A percentile compares a stretch with the other conserved stretches of the same genome.
phyloP scores from a whole-genome alignment of 2,888 invertebrate genomes.

The Epistrophella euchroma region DNA sequence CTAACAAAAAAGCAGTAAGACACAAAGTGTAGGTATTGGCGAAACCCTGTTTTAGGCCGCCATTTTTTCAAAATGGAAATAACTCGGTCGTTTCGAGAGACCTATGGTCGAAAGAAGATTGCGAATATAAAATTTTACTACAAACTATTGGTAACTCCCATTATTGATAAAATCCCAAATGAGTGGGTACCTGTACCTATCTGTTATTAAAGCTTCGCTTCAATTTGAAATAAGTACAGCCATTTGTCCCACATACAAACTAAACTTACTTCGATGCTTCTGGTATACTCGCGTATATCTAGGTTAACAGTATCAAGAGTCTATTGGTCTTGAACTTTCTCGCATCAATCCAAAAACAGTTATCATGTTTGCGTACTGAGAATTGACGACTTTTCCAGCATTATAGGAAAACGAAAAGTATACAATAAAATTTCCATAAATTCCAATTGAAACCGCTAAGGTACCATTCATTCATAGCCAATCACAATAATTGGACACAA shows the following conservation, averaged over 20 bases:
- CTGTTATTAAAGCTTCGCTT: slow-evolving; percentile 5
- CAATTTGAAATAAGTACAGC: slow-evolving; percentile 14
- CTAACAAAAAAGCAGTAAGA: too few species aligned
- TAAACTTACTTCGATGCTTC: neutral
- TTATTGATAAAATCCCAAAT: neutral
- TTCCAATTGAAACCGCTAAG: slow-evolving; percentile 74
- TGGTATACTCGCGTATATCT: slow-evolving; percentile 42
- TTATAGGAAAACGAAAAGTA: slow-evolving; percentile 33
- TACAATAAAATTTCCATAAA: slow-evolving; percentile 76
- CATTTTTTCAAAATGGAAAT: too few species aligned
- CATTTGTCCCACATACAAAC: slow-evolving; percentile 55
- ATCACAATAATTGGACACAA: slow-evolving; percentile 76
- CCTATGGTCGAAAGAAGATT: too few species aligned
- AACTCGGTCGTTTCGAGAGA: too few species aligned
- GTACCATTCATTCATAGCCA: slow-evolving; percentile 75
- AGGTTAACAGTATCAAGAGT: slow-evolving; percentile 35
- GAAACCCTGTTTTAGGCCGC: too few species aligned
- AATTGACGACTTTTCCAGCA: slow-evolving; percentile 36
- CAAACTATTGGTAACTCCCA: neutral
- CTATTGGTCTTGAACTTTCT: slow-evolving; percentile 25
- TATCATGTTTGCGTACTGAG: slow-evolving; percentile 2
- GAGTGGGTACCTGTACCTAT: neutral
- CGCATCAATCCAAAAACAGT: slow-evolving; percentile 51
- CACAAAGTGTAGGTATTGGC: too few species aligned
- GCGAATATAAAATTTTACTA: neutral